phyloP scores from a whole-genome alignment of 2,113 vertebrate genomes.

The Setophaga kirtlandii region DNA sequence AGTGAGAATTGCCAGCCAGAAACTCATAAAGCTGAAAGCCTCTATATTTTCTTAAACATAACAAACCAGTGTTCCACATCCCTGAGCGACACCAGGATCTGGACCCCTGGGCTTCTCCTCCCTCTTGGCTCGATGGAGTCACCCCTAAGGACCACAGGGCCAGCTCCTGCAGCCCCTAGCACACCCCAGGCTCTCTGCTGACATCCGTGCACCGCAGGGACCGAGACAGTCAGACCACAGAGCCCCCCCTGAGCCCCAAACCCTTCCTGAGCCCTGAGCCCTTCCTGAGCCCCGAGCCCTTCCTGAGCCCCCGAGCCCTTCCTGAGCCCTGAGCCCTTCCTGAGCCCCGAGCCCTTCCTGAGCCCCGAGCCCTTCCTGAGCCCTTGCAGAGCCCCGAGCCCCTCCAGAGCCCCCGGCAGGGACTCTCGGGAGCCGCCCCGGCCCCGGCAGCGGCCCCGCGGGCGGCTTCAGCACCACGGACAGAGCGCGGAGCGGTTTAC shows the following conservation, averaged over 20 bases:
- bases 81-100: too few relatives aligned
- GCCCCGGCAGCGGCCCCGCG: background rate
- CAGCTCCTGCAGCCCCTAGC: background rate
- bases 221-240: background rate
- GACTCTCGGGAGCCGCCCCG: fast-evolving
- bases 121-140: background rate
- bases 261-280: background rate
- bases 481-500: background rate
- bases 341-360: background rate
- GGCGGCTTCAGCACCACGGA: constrained; percentile 58
- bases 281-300: background rate
- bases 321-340: too few relatives aligned
- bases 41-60: background rate
- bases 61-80: background rate
- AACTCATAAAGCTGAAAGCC: background rate
- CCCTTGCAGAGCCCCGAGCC: fast-evolving
- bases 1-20: background rate
- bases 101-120: background rate
- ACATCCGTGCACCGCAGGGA: background rate
- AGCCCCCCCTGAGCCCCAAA: fast-evolving
- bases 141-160: background rate
- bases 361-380: too few relatives aligned
- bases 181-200: background rate
- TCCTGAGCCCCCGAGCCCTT: too few relatives aligned
- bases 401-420: too few relatives aligned